Base-by-base conservation (phyloP, 2,113 vertebrate genomes). In the Sterrhoptilus dennistouni region DNA sequence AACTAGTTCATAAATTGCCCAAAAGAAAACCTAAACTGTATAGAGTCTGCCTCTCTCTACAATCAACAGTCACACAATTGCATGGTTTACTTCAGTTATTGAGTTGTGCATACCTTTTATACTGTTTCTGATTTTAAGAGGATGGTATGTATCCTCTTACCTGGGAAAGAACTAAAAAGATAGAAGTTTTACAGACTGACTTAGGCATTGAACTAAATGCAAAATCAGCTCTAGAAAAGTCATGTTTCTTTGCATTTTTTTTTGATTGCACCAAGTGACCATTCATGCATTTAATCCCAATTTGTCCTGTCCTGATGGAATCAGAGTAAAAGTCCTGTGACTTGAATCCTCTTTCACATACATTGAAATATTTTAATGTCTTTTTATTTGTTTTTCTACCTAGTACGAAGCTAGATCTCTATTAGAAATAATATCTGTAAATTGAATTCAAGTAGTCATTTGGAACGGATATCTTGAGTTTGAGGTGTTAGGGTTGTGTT, bases 1-100 rank as follows among this genome's bases (percentile, higher is more conserved):
- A 91, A 29, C 33, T 49, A 3, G 9, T 56, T 83, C 72, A 23
- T 75, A 40, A 75, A 64, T 50, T 64, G 35, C 50, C 25, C 2
- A 1, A 5, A 22, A 44, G 38, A 19, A 3, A 11, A 0, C 22
- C 27, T 12, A 18, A 50, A 27, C 33, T 50, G 1, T n/a, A 15
- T 2, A 18, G 4, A 36, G 10, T 56, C 36, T 64, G 69, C 24
- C 9, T 9, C 40, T 18, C 18, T 59, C 24, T 83, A 8, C 29
- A 16, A 15, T 76, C 21, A 79, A 9, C 8, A 18, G 31, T 72
- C 21, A 60, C 14, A 35, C 3, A 18, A 4, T 78, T 61, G 8
- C 24, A 27, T 9, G 7, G 19, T 76, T 76, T 59, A 16, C 9
- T 50, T 76, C 6, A 19, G 28, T 68, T 79, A 40, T 23, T 57